Conservation (phyloP, 2,797 vertebrate species). For the Tokudaia muenninki region DNA sequence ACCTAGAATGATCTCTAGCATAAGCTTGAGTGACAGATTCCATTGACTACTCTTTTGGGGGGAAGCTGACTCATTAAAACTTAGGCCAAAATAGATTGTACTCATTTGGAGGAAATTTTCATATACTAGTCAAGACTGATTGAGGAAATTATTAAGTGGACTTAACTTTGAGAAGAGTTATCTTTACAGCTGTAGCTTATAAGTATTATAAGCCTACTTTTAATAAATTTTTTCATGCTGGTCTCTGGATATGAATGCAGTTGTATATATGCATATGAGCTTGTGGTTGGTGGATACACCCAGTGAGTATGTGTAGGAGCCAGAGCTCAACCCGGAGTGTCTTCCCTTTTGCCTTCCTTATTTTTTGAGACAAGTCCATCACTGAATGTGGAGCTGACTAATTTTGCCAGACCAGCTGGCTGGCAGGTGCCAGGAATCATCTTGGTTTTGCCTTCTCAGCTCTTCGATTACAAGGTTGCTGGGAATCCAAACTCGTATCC, state of each 20-base stretch:
- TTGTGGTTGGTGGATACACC: no score
- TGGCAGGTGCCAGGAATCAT: not conserved
- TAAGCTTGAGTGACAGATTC: slow-evolving; percentile 31
- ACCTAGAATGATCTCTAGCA: not conserved
- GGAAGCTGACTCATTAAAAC: not conserved
- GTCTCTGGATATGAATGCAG: not conserved
- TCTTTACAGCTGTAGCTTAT: not conserved
- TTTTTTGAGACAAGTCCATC: not conserved
- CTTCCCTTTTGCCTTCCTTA: not conserved
- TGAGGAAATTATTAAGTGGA: not conserved
- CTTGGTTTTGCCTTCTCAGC: not conserved
- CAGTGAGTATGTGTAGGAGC: no score
- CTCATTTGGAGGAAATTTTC: not conserved
- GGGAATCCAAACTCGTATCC: not conserved
- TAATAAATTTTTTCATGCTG: not conserved
- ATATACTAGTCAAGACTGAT: not conserved
- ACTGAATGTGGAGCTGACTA: not conserved
- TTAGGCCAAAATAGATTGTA: not conserved
- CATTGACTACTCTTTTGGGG: not conserved
- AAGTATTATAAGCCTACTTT: not conserved
- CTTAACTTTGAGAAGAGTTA: not conserved
- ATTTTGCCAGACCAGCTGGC: not conserved
- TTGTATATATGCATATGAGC: not conserved
- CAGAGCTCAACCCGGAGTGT: no score
- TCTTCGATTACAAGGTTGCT: not conserved